phyloP scores from a whole-genome alignment of 2,113 vertebrate species.

The Chelonoidis abingdonii region DNA sequence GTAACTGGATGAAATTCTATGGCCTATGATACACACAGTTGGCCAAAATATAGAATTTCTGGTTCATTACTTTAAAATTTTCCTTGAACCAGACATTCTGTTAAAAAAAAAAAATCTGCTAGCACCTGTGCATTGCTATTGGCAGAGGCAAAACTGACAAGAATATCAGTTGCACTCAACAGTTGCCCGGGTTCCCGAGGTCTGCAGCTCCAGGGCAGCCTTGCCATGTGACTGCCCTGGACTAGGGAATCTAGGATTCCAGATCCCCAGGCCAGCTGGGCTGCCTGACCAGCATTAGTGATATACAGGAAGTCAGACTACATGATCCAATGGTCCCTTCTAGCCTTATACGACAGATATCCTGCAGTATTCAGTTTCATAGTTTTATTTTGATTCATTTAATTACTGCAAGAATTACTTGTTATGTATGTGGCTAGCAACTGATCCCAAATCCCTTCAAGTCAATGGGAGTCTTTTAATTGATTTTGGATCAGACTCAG shows the following conservation, averaged over 20 bases:
- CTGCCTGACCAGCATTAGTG: background rate
- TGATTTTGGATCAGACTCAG: background rate
- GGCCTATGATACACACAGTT: background rate
- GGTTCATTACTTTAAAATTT: background rate
- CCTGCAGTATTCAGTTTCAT: background rate
- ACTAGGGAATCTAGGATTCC: too few relatives aligned
- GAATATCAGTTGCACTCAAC: background rate
- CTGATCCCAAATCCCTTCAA: background rate
- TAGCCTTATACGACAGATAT: background rate
- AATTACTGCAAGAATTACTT: background rate
- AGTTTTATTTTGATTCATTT: background rate
- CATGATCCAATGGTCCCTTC: background rate
- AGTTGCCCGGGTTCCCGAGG: too few relatives aligned
- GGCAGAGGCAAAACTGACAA: background rate
- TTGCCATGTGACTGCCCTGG: too few relatives aligned
- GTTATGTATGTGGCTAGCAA: background rate
- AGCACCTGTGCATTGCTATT: background rate
- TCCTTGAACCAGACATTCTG: background rate
- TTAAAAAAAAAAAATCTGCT: background rate
- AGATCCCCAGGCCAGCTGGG: too few relatives aligned
- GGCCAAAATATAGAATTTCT: background rate
- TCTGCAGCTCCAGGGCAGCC: too few relatives aligned
- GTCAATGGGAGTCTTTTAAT: background rate
- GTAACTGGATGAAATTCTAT: background rate
- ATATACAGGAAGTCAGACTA: background rate